Evolutionary conservation across 2,888 invertebrate species (phyloP).

Genomic region (Dendrolimus houi): DNA sequence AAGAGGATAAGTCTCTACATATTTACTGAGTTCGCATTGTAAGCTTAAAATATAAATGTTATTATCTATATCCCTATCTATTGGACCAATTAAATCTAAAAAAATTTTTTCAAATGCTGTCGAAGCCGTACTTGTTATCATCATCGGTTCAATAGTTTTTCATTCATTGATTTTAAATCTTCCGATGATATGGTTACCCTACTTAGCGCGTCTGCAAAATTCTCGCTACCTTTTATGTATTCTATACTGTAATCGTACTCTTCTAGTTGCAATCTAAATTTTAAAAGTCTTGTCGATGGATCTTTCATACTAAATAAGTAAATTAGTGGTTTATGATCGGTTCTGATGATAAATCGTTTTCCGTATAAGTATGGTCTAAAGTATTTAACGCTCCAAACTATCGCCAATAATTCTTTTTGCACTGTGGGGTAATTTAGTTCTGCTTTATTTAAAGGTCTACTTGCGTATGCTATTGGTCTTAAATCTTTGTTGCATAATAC

Average conservation of each 20-base stretch:
- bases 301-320: not conserved
- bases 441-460: not conserved
- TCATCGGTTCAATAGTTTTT: slow-evolving; percentile 8
- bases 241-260: not conserved
- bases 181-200: not conserved
- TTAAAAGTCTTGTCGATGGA: not conserved
- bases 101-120: slow-evolving; percentile 11
- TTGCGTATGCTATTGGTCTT: not conserved
- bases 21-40: slow-evolving; percentile 8
- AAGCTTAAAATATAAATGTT: slow-evolving; percentile 8
- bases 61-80: slow-evolving; percentile 9
- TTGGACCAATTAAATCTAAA: slow-evolving; percentile 12
- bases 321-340: not conserved
- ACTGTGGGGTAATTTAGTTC: slow-evolving; percentile 7
- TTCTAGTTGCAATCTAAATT: not conserved
- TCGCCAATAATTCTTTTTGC: slow-evolving; percentile 9
- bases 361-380: not conserved
- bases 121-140: slow-evolving; percentile 9
- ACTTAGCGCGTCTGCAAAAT: not conserved
- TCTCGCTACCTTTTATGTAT: not conserved
- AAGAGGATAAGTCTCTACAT: not conserved
- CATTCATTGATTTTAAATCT: not conserved
- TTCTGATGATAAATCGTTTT: not conserved
- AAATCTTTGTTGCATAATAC: not conserved
- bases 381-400: slow-evolving; percentile 8